These are phyloP conservation scores for Acrobasis repandana DNA, from an alignment of 2,888 invertebrate species.

Conservation along the genomic window DNA sequence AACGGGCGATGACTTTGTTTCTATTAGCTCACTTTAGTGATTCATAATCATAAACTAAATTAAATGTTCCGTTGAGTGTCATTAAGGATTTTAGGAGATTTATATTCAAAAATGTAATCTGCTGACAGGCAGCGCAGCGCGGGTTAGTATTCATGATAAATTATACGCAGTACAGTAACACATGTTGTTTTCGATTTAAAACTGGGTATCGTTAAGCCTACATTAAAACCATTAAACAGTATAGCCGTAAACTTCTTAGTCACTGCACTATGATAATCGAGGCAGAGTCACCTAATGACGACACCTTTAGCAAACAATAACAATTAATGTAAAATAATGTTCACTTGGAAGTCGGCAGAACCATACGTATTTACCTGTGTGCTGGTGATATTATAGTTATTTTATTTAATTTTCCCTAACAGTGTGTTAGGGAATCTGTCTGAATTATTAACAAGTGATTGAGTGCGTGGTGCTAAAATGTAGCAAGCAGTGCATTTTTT, in stretches of 20 bases:
- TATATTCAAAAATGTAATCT: too few relatives aligned
- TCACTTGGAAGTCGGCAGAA: conserved; percentile 40
- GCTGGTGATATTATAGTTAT: neutral
- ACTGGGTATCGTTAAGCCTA: neutral
- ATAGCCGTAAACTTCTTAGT: conserved; percentile 1
- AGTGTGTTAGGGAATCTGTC: too few relatives aligned
- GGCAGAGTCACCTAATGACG: conserved; percentile 31
- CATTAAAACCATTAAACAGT: neutral
- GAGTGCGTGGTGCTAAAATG: conserved; percentile 1
- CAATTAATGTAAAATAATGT: conserved; percentile 41
- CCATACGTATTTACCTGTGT: conserved; percentile 7
- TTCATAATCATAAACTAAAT: neutral
- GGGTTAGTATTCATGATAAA: too few relatives aligned
- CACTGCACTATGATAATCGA: conserved; percentile 15
- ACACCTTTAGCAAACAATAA: conserved; percentile 43
- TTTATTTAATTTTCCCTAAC: neutral
- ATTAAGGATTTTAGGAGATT: too few relatives aligned
- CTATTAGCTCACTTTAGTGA: neutral
- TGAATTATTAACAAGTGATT: neutral
- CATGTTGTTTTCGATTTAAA: too few relatives aligned
- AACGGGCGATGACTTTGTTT: neutral
- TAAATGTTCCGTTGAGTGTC: too few relatives aligned
- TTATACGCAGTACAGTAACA: too few relatives aligned
- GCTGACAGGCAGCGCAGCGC: too few relatives aligned
- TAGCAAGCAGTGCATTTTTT: neutral